A percentile compares a stretch with the other conserved stretches of the same genome.
These are phyloP conservation scores for Hypomecis atomaria DNA, from an alignment of 2,888 invertebrate genomes.

Conservation along the genomic window DNA sequence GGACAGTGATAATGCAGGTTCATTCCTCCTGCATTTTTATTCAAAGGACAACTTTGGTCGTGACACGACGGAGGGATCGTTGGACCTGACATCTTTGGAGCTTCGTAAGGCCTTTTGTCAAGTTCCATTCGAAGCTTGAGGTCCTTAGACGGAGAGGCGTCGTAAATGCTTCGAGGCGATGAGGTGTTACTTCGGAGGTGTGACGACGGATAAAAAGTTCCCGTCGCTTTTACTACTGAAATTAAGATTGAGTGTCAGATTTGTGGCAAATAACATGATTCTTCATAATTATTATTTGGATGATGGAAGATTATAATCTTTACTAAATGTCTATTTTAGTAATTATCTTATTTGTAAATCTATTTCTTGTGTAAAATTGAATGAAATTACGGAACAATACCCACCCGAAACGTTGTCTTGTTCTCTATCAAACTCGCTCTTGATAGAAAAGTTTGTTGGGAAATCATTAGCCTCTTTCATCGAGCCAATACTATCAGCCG, in stretches of 20 bases:
- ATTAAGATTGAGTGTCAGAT: constrained; percentile 58
- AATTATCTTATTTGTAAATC: background rate
- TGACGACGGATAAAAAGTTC: constrained; percentile 95
- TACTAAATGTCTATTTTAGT: background rate
- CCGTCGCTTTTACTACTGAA: constrained; percentile 96
- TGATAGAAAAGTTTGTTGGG: constrained; percentile 77
- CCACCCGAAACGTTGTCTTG: constrained; percentile 80
- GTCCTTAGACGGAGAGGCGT: constrained; percentile 82
- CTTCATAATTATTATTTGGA: background rate
- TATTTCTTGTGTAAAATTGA: background rate
- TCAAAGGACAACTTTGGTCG: constrained; percentile 80
- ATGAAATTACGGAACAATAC: constrained; percentile 46
- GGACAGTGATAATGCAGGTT: constrained; percentile 80
- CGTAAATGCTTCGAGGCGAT: constrained; percentile 83
- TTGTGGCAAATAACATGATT: constrained; percentile 3
- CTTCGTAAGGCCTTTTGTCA: constrained; percentile 71
- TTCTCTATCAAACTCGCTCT: constrained; percentile 79
- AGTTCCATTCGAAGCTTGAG: constrained; percentile 71
- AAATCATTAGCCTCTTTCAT: constrained; percentile 70
- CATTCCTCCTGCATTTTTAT: constrained; percentile 78
- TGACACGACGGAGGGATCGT: constrained; percentile 85
- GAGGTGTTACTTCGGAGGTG: constrained; percentile 83
- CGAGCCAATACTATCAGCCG: constrained; percentile 72
- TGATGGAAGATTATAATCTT: background rate
- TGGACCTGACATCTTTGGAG: constrained; percentile 68